Percentiles rank a stretch among this genome's conserved stretches.
Conservation (phyloP, 2,888 invertebrate genomes). For the Nephrotoma appendiculata region DNA sequence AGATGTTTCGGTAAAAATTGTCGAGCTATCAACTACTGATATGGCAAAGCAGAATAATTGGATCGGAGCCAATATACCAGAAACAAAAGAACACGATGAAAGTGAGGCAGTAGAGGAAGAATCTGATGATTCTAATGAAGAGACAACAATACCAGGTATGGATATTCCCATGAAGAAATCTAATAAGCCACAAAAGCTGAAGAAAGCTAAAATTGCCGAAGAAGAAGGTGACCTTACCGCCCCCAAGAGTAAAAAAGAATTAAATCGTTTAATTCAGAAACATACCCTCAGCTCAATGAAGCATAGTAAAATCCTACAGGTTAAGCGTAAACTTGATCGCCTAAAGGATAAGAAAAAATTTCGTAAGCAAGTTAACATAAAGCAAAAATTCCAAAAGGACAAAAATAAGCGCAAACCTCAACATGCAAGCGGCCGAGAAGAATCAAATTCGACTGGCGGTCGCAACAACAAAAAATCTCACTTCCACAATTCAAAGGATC, state of each 20-base stretch:
- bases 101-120: slow-evolving; percentile 20
- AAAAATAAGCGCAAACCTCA: slow-evolving; percentile 20
- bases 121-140: slow-evolving; percentile 21
- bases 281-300: slow-evolving; percentile 58
- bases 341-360: slow-evolving; percentile 55
- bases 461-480: neutral
- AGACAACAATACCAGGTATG: slow-evolving; percentile 35
- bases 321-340: slow-evolving; percentile 55
- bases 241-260: slow-evolving; percentile 40
- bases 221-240: slow-evolving; percentile 15
- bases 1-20: slow-evolving; percentile 63
- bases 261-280: slow-evolving; percentile 53
- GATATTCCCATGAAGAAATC: slow-evolving; percentile 14
- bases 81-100: slow-evolving; percentile 20
- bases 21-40: slow-evolving; percentile 55
- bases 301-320: slow-evolving; percentile 62
- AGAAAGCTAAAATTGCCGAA: slow-evolving; percentile 15
- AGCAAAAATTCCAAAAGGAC: slow-evolving; percentile 25
- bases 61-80: slow-evolving; percentile 52
- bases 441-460: neutral
- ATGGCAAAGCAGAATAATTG: slow-evolving; percentile 54
- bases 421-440: neutral
- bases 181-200: slow-evolving; percentile 20
- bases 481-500: neutral
- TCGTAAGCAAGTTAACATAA: slow-evolving; percentile 26